Conservation (phyloP, 2,113 vertebrate genomes). For the Sprattus sprattus region DNA sequence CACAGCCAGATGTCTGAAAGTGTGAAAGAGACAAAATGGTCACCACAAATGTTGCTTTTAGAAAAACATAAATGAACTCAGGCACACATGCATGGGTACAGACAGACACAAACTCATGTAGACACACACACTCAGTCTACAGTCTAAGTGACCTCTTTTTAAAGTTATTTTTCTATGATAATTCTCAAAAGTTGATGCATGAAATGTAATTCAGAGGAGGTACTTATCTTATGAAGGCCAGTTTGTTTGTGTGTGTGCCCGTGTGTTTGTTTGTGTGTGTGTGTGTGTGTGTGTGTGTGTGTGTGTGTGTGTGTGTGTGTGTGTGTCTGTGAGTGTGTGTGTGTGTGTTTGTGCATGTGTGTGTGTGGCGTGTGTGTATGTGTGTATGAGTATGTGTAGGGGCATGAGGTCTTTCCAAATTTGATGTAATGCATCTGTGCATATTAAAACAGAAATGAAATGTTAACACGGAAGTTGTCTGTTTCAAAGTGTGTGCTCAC, state of each 20-base stretch:
- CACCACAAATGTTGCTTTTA: neutral
- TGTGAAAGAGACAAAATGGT: neutral
- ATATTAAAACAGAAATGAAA: neutral
- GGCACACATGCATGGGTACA: neutral
- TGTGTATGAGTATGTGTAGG: neutral
- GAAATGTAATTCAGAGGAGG: slow-evolving; percentile 44
- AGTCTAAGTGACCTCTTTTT: neutral
- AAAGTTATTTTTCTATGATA: neutral
- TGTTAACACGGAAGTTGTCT: too few relatives aligned
- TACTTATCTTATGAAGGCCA: slow-evolving; percentile 35
- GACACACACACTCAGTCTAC: neutral
- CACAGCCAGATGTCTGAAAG: neutral
- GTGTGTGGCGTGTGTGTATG: neutral
- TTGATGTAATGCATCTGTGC: too few relatives aligned
- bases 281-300: slow-evolving; percentile 25
- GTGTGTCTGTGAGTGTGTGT: neutral
- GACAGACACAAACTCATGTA: neutral
- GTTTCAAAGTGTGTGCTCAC: too few relatives aligned
- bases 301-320: neutral
- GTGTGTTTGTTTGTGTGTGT: slow-evolving; percentile 23
- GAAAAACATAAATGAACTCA: neutral
- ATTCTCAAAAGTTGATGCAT: slow-evolving; percentile 35
- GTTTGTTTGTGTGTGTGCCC: slow-evolving; percentile 11
- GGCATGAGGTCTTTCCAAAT: too few relatives aligned
- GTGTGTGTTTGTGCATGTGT: neutral